phyloP scores from a whole-genome alignment of 1,140 invertebrate species.

The Macrobrachium nipponense region DNA sequence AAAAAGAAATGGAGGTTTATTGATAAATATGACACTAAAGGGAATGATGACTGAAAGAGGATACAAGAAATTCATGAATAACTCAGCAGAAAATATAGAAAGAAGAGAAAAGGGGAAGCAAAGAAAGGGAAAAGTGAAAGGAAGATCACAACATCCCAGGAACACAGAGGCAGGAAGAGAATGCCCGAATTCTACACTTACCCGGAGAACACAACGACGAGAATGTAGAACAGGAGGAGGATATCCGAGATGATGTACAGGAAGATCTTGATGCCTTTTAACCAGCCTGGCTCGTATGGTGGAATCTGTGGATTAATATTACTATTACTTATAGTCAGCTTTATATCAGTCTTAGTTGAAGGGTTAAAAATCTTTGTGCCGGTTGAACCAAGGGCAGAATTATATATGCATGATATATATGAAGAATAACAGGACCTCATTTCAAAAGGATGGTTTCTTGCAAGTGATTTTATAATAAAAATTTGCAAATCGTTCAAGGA shows the following conservation, averaged over 20 bases:
- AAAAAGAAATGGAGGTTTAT: too few species aligned
- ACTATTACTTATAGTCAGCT: not conserved
- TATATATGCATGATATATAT: too few species aligned
- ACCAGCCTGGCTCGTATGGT: constrained; percentile 53
- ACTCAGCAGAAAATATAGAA: not conserved
- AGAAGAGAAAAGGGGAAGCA: not conserved
- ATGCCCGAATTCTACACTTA: not conserved
- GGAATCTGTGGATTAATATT: constrained; percentile 39
- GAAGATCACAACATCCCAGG: not conserved
- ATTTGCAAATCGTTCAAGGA: too few species aligned
- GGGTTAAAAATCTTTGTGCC: too few species aligned
- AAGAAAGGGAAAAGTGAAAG: not conserved
- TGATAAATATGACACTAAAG: too few species aligned
- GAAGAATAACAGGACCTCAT: too few species aligned
- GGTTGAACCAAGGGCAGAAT: too few species aligned
- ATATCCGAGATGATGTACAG: constrained; percentile 59
- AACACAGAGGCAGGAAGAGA: not conserved
- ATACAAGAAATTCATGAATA: not conserved
- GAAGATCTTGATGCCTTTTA: constrained; percentile 58
- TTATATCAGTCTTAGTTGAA: not conserved
- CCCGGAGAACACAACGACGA: constrained; percentile 54
- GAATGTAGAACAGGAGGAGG: constrained; percentile 63
- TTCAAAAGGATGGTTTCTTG: too few species aligned
- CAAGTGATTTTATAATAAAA: too few species aligned
- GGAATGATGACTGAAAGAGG: too few species aligned